Evolutionary conservation across 1,140 invertebrate species (phyloP), one percentile per base, ranked within the genome.

Genomic region (Listronotus bonariensis): DNA sequence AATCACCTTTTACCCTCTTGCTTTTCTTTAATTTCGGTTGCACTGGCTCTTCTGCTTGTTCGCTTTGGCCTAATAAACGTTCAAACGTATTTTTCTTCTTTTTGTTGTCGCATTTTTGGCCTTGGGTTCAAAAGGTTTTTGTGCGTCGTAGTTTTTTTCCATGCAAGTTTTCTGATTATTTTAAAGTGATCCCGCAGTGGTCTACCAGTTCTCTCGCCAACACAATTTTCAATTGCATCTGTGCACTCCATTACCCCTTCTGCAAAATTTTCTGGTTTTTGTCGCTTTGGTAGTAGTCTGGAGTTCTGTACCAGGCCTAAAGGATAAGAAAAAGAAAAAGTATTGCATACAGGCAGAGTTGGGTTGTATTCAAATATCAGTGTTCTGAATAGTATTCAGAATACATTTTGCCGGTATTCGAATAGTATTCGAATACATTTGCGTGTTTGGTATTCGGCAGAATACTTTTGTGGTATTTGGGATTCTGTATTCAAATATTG

Each of bases 221-320:
- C 43, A 56, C 74, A 75, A 55, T 63, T 63, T 62, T 75, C 72
- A 11, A 76, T 76, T 9, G 74, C 74, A 65, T 74, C 68, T 10
- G 68, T 68, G 55, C 76, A 77, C 46, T 77, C 68, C 75, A 77
- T 83, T 12, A 81, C 80, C 4, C 83, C 83, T 74, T 83, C 82
- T 32, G 74, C 74, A 58, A 84, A 84, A 59, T 82, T 81, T 41
- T 82, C 81, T 8, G 83, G 83, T 72, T 83, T 81, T 40, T 77
- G 76, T n/a, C 83, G 74, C 38, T 71, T 64, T 15, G 80, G 74
- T 0, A 78, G 59, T 9, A 80, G 76, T 11, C 82, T 72, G 40
- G 74, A 78, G 68, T 84, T 84, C 71, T 81, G 80, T 4, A 84
- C 80, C 6, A 84, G 72, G 0, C 80, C 61, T 64, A 15, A 17